A percentile compares a stretch with the other conserved stretches of the same genome.
Conservation (phyloP, 2,113 vertebrate genomes). For the Bungarus multicinctus region DNA sequence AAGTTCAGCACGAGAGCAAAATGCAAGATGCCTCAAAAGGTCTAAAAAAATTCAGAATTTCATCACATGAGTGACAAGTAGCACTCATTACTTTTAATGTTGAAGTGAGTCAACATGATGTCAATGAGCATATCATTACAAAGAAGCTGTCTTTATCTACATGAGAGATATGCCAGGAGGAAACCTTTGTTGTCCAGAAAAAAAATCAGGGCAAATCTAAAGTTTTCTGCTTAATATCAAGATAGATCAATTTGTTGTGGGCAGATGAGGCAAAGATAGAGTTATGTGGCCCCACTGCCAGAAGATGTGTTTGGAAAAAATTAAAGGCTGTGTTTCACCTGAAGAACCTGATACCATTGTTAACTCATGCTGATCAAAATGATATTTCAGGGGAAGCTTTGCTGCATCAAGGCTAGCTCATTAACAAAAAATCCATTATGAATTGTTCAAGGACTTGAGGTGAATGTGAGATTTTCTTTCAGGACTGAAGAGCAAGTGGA, state of each 20-base stretch:
- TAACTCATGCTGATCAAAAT: not conserved
- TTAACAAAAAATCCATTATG: not conserved
- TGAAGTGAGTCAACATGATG: not conserved
- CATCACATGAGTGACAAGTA: not conserved
- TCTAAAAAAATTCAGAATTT: not conserved
- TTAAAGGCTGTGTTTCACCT: not conserved
- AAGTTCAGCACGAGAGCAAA: not conserved
- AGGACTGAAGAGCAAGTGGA: not conserved
- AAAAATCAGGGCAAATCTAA: not conserved
- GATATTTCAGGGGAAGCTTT: not conserved
- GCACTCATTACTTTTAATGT: not conserved
- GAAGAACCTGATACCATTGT: not conserved
- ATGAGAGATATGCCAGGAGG: not conserved
- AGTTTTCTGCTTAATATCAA: not conserved
- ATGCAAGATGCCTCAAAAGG: not conserved
- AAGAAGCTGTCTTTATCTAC: not conserved
- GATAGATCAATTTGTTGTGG: not conserved
- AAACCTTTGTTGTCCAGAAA: not conserved
- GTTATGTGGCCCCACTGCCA: not conserved
- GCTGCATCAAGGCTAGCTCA: not conserved
- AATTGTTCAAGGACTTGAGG: not conserved
- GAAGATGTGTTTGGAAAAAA: not conserved
- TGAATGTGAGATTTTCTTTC: not conserved
- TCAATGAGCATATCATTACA: not conserved
- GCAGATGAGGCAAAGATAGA: not conserved